Conservation (phyloP, 2,888 invertebrate genomes). For the Agapetus fuscipes region DNA sequence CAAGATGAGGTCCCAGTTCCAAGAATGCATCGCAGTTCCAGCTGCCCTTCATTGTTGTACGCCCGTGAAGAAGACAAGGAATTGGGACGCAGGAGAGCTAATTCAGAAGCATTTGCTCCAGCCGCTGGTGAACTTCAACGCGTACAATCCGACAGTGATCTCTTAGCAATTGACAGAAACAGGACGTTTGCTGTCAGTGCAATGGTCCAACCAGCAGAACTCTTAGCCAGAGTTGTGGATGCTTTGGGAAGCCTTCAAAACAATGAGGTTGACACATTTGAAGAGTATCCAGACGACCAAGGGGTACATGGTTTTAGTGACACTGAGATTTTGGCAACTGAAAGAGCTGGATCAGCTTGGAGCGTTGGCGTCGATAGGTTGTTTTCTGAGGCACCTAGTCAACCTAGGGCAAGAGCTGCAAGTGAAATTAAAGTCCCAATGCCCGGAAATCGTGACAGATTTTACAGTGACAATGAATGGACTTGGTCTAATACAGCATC, state of each 20-base stretch:
- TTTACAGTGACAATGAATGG: conserved; percentile 41
- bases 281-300: conserved; percentile 34
- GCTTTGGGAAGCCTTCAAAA: conserved; percentile 55
- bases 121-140: conserved; percentile 43
- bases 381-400: conserved; percentile 29
- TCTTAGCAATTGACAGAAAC: conserved; percentile 67
- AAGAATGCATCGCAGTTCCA: conserved; percentile 45
- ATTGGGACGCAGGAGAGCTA: conserved; percentile 48
- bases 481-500: conserved; percentile 63
- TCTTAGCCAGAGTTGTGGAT: conserved; percentile 67
- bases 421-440: conserved; percentile 44
- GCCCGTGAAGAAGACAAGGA: conserved; percentile 41
- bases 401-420: conserved; percentile 48
- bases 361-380: conserved; percentile 41
- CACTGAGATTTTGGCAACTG: conserved; percentile 62
- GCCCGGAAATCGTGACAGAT: conserved; percentile 21
- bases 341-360: conserved; percentile 45
- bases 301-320: conserved; percentile 64
- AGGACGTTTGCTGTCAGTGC: conserved; percentile 65
- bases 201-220: conserved; percentile 63
- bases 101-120: conserved; percentile 49
- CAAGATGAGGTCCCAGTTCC: conserved; percentile 44
- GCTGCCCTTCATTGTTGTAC: conserved; percentile 65
- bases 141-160: conserved; percentile 70
- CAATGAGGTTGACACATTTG: not conserved